phyloP scores from a whole-genome alignment of 2,888 invertebrate genomes.

The Protula sp. region DNA sequence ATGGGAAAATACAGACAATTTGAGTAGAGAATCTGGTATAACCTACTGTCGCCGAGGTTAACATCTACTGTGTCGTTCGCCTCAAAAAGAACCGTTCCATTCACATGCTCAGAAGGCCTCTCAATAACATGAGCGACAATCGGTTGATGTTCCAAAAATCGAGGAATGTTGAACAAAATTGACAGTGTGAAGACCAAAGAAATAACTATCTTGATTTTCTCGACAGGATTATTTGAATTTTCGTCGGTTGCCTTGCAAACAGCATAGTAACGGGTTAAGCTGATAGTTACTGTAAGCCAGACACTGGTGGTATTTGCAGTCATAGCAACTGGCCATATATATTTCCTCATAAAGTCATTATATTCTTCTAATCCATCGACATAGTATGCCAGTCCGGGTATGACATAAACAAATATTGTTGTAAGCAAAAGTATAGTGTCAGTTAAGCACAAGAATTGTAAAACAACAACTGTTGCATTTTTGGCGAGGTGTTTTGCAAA shows the following conservation, averaged over 20 bases:
- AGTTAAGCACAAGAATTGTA: too few species aligned
- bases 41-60: conserved; percentile 16
- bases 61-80: background rate
- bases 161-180: conserved; percentile 15
- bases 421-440: too few species aligned
- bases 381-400: too few species aligned
- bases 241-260: conserved; percentile 3
- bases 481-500: too few species aligned
- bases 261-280: conserved; percentile 11
- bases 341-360: too few species aligned
- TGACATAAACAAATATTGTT: too few species aligned
- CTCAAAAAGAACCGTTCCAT: background rate
- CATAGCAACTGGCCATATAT: conserved; percentile 17
- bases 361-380: too few species aligned
- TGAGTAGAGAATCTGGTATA: conserved; percentile 26
- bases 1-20: conserved; percentile 23
- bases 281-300: conserved; percentile 16
- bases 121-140: background rate
- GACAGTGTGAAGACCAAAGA: conserved; percentile 8
- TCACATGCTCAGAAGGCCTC: too few species aligned
- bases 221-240: background rate
- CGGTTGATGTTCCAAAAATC: conserved; percentile 18
- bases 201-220: conserved; percentile 2
- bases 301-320: conserved; percentile 18
- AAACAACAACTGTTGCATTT: too few species aligned